Evolutionary conservation across 2,797 vertebrate genomes (phyloP), one percentile per base, ranked within the genome.

Genomic region (Microctenopoma steveboyesi): DNA sequence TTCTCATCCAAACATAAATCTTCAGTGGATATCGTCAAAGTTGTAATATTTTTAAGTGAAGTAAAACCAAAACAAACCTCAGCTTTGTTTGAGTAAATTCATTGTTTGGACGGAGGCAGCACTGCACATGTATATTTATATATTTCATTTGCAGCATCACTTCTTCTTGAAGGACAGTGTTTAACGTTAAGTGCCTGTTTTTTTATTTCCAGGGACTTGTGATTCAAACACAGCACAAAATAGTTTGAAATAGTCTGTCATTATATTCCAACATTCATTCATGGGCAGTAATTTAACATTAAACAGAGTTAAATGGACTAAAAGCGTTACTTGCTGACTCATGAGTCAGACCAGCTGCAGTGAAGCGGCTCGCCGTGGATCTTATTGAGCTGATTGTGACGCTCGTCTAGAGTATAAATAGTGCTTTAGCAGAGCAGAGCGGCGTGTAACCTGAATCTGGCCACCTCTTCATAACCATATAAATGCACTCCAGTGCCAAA

Each of bases 351-450:
- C 50, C 15, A 30, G 51, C 45, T 28, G 45, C 43, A 65, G 52
- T 27, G 70, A 52, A 76, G 74, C 61, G 50, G 42, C 59, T 74
- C 64, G 30, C 22, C 13, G 5, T 5, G 52, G 33, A 22, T 54
- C 61, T 51, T 11, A 8, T 4, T 50, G 67, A 74, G 63, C 69
- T 62, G 78, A 78, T 25, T 35, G 66, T 75, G 79, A 83, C 78
- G 58, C 30, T 58, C 6, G 49, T n/a, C 59, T 8, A 28, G 57
- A 68, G 64, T 90, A 88, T 82, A 89, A 89, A 90, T 91, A 91
- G 88, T 59, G 53, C 33, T 52, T 52, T 52, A 27, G 66, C 58
- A 58, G 62, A 72, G 69, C 72, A 33, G 71, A 40, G 30, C 65
- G 43, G 55, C 62, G 33, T 5, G 89, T 83, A 89, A 90, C 50